Evolutionary conservation across 2,113 vertebrate species (phyloP), one percentile per base, ranked within the genome.

Genomic region (Carlito syrichta): DNA sequence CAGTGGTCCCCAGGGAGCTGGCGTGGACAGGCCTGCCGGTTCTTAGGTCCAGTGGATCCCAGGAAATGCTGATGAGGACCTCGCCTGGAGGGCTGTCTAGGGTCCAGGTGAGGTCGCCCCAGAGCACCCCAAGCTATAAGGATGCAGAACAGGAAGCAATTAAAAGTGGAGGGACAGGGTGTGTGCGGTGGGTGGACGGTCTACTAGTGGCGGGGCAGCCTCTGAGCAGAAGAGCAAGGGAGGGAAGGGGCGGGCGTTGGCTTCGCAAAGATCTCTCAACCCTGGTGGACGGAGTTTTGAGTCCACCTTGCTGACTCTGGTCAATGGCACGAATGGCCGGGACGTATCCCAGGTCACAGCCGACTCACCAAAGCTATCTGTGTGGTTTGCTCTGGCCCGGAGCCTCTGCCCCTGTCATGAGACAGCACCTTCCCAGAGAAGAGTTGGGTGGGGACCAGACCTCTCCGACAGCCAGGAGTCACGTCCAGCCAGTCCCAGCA

Each of bases 281-380:
- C 45, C 48, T 77, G 17, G 11, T 35, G 43, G 8, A 25, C 3
- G 0, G 6, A 10, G 32, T 7, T 5, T 7, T 3, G 20, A 4
- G 56, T 5, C 68, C 86, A 43, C 27, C 25, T 32, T 8, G 6
- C 1, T 1, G 58, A 13, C 52, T 4, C n/a, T 2, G 13, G 40
- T 6, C 6, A 35, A 38, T 35, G 38, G 11, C 17, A 27, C 25
- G 40, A 48, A 11, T 2, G 30, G 32, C 38, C 5, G 79, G 19
- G 60, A 27, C 0, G 20, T 27, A 3, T 25, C n/a, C 35, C 27
- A 32, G 50, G 74, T 19, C 68, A 54, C 23, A 17, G 74, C 23
- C 1, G 54, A 60, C 10, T 1, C 0, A 0, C 2, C 1, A 12
- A 48, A 0, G 60, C n/a, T 27, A 8, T 35, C 3, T 2, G 1